Percentiles rank a stretch among this genome's conserved stretches.
phyloP scores from a whole-genome alignment of 2,888 invertebrate genomes.

The Caenorhabditis japonica region DNA sequence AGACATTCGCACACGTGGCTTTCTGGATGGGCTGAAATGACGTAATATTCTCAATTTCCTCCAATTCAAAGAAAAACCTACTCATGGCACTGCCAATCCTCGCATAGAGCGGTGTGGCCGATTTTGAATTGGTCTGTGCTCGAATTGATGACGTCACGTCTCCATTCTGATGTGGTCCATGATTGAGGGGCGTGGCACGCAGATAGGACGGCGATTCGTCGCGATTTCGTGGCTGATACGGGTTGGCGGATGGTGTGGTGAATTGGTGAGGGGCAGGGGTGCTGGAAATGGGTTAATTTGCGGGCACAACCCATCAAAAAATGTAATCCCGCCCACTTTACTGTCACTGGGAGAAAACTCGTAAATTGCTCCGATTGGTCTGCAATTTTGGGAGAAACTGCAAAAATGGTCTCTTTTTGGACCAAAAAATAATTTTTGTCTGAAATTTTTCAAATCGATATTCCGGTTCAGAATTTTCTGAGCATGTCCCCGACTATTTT shows the following conservation, averaged over 20 bases:
- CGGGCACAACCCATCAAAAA: too few species aligned
- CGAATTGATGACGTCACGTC: conserved; percentile 5
- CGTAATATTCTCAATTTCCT: too few species aligned
- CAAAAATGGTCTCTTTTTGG: too few species aligned
- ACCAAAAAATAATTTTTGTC: too few species aligned
- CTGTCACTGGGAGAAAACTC: too few species aligned
- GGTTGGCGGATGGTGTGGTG: background rate
- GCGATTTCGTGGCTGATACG: background rate
- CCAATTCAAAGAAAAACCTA: conserved; percentile 4
- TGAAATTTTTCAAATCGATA: too few species aligned
- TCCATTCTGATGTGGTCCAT: background rate
- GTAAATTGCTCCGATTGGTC: too few species aligned
- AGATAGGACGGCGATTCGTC: background rate
- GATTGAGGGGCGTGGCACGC: background rate
- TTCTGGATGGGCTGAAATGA: conserved; percentile 43
- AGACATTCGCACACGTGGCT: conserved; percentile 31
- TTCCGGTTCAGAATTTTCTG: too few species aligned
- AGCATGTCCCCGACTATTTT: too few species aligned
- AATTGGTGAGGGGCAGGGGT: background rate
- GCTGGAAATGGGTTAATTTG: conserved; percentile 8
- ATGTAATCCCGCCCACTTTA: too few species aligned
- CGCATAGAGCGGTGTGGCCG: conserved; percentile 34
- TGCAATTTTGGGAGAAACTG: too few species aligned
- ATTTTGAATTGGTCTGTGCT: background rate
- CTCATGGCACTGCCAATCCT: conserved; percentile 44